phyloP scores from a whole-genome alignment of 2,888 invertebrate species.

The Aspidiotus destructor region DNA sequence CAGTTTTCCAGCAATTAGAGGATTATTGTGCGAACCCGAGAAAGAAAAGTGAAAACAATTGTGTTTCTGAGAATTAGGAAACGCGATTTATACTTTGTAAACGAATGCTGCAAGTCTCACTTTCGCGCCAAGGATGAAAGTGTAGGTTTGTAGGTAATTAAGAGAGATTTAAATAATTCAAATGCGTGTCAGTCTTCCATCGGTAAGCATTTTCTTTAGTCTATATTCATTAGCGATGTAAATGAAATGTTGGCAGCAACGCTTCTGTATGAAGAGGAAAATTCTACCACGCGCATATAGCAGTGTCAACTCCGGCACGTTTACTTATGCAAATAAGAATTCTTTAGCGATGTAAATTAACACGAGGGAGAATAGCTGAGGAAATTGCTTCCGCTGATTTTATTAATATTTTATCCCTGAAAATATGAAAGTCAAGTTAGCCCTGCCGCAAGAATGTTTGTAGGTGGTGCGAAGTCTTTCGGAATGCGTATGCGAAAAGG shows the following conservation, averaged over 20 bases:
- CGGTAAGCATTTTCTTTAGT: not conserved
- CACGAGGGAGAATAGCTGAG: slow-evolving; percentile 14
- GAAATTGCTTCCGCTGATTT: slow-evolving; percentile 28
- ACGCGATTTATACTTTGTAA: no score
- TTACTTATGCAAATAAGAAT: slow-evolving; percentile 31
- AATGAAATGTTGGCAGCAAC: slow-evolving; percentile 2
- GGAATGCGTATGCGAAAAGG: not conserved
- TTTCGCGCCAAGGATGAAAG: not conserved
- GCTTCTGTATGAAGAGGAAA: not conserved
- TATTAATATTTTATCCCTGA: slow-evolving; percentile 20
- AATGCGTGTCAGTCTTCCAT: slow-evolving; percentile 18
- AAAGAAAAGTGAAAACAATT: no score
- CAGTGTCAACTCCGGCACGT: slow-evolving; percentile 11
- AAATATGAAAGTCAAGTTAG: not conserved
- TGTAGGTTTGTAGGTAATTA: slow-evolving; percentile 29
- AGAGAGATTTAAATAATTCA: slow-evolving; percentile 21
- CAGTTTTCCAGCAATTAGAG: no score
- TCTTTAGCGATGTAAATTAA: slow-evolving; percentile 30
- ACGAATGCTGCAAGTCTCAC: no score
- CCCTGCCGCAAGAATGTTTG: not conserved
- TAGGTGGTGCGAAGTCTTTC: no score
- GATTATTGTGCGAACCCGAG: no score
- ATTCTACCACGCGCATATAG: not conserved
- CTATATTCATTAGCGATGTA: slow-evolving; percentile 8
- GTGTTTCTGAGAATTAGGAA: no score